phyloP scores from a whole-genome alignment of 1,140 invertebrate species.

The Diabrotica virgifera region DNA sequence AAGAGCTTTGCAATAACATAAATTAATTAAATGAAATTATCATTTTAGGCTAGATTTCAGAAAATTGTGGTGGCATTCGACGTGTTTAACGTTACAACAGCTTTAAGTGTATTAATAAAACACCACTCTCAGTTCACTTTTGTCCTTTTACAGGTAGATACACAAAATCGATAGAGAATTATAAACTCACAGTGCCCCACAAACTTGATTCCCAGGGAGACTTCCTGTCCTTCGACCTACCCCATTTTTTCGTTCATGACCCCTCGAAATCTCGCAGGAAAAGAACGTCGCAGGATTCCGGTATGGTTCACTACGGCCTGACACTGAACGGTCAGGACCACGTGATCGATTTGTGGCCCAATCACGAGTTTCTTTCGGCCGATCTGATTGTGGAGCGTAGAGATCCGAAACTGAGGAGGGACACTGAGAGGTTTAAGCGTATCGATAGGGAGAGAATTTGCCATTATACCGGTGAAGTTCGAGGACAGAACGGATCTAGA shows the following conservation, averaged over 20 bases:
- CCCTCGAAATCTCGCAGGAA: slow-evolving; percentile 36
- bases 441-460: slow-evolving; percentile 49
- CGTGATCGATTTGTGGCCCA: slow-evolving; percentile 55
- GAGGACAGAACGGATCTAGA: slow-evolving; percentile 50
- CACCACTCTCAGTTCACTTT: too few species aligned
- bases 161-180: slow-evolving; percentile 49
- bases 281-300: slow-evolving; percentile 27
- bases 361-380: slow-evolving; percentile 56
- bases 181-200: slow-evolving; percentile 52
- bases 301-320: slow-evolving; percentile 54
- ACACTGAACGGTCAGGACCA: slow-evolving; percentile 49
- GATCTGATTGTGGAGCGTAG: slow-evolving; percentile 56
- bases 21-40: too few species aligned
- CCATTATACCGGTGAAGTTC: slow-evolving; percentile 56
- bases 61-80: too few species aligned
- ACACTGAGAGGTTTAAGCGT: slow-evolving; percentile 28
- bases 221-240: slow-evolving; percentile 51
- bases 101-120: too few species aligned
- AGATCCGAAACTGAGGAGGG: slow-evolving; percentile 30
- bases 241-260: slow-evolving; percentile 49
- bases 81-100: too few species aligned
- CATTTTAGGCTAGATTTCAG: too few species aligned
- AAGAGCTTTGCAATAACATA: too few species aligned
- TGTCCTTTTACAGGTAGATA: slow-evolving; percentile 46
- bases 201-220: slow-evolving; percentile 49